Evolutionary conservation across 2,113 vertebrate species (phyloP), one percentile per base, ranked within the genome.

Genomic region (Cichladusa arquata): DNA sequence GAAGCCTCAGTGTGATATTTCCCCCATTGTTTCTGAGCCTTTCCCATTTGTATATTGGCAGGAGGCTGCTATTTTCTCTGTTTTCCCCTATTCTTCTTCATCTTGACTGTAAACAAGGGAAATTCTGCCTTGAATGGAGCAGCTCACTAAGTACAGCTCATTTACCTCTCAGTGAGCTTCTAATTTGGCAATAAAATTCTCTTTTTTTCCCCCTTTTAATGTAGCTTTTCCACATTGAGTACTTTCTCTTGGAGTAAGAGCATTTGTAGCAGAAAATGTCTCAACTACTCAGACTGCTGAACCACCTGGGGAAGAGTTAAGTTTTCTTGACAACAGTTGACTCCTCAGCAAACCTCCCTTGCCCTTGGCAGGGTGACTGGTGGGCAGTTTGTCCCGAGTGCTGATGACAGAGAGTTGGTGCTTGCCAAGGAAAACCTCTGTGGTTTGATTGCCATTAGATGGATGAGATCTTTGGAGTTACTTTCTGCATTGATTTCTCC

Each of bases 161-260:
- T 45, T 91, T 88, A 62, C 67, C 62, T 87, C 78, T 88, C 0
- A 0, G 73, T 85, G 76, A 86, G 89, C 84, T 58, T 84, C 31
- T 76, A 65, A 94, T 88, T 90, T 86, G 91, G 89, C 93, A 97
- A 93, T 96, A 96, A 96, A 88, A 61, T 33, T 9, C 7, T 7
- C 38, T 26, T 3, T 51, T 26, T 3, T 6, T 23, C 51, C 36
- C 51, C 47, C 38, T 82, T 58, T 88, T 69, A 48, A 33, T 50
- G 72, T 83, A 47, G n/a, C 40, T 86, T 91, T 94, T 88, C 72
- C 47, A 79, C 29, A 20, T 16, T 9, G 23, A 40, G 20, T 80
- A 44, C 42, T 92, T 81, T 64, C 24, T 86, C 45, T 66, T 71
- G 50, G 40, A 85, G 54, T 61, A 51, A 71, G 50, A 77, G 23